Conservation (phyloP, 2,888 invertebrate species). For the Drosophila macrothrix region DNA sequence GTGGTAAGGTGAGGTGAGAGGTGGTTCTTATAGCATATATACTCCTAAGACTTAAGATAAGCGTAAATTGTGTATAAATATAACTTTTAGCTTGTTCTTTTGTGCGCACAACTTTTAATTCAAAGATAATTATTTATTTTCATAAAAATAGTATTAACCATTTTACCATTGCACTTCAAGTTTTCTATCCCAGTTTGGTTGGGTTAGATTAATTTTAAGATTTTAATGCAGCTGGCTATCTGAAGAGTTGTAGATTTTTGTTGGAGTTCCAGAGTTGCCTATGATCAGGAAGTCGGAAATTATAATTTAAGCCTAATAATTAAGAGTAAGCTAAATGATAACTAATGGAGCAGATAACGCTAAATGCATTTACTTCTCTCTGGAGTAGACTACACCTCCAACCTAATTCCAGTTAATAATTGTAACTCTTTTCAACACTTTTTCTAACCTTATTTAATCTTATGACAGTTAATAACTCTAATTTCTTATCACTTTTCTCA, state of each 20-base stretch:
- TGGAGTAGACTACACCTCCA: not conserved
- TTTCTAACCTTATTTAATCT: no score
- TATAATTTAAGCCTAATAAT: no score
- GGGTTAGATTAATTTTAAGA: not conserved
- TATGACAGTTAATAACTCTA: no score
- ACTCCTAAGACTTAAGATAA: not conserved
- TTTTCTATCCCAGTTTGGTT: not conserved
- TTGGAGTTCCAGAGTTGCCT: no score
- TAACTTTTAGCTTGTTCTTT: not conserved
- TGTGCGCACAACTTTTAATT: not conserved
- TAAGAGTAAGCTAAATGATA: not conserved
- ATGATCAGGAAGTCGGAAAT: not conserved
- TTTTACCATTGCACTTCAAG: not conserved
- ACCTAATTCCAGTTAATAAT: not conserved
- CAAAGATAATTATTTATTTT: not conserved
- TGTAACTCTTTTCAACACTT: not conserved
- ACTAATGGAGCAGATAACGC: no score
- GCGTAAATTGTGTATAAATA: not conserved
- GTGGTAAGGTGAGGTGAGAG: constrained; percentile 37
- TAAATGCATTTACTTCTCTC: not conserved
- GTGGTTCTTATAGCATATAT: not conserved
- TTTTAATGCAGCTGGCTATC: no score
- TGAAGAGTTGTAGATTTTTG: no score
- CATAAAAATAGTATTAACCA: not conserved
- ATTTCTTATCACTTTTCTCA: no score